Base-by-base conservation (phyloP, 1,140 invertebrate genomes). In the Battus philenor region DNA sequence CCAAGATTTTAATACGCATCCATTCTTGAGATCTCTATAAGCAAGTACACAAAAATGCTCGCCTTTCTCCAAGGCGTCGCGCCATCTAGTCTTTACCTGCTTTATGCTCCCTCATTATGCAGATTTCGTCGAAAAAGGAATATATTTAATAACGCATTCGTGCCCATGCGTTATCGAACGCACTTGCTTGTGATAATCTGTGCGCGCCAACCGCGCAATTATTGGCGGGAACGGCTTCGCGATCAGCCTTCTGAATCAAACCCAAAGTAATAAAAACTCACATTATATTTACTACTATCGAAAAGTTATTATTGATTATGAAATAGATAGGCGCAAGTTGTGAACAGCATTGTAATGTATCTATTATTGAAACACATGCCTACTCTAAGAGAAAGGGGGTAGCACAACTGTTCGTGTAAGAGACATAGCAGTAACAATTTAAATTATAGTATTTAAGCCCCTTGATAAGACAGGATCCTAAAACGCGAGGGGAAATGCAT, bases 131-230 rank as follows among this genome's bases (percentile, higher is more conserved):
- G 68, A 83, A 83, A 82, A 83, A 78, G 68, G 70, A 79, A 82
- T 82, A 78, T 72, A 82, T 80, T 83, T 83, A 83, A 83, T 83
- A 78, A 83, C 63, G 69, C 78, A 63, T 82, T 75, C 76, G 73
- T 79, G 76, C 63, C 66, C 70, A 74, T 69, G 76, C 69, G 68
- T 79, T 83, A 83, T 83, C 79, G 75, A 68, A 78, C 76, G 75
- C 79, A 83, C 75, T 80, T 74, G 74, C 67, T 70, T 69, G 71
- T 79, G 79, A 83, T 81, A 79, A 83, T 83, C 79, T 79, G 75
- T 63, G 61, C 67, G 66, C 68, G 74, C 65, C 45, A 68, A 41
- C 55, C 50, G 47, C 48, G 61, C 69, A 78, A 81, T 81, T 79
- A 76, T 59, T 61, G 50, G 29, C 38, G 26, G 44, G 20, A 39